phyloP scores from a whole-genome alignment of 2,888 invertebrate species.

The Clivina fossor region DNA sequence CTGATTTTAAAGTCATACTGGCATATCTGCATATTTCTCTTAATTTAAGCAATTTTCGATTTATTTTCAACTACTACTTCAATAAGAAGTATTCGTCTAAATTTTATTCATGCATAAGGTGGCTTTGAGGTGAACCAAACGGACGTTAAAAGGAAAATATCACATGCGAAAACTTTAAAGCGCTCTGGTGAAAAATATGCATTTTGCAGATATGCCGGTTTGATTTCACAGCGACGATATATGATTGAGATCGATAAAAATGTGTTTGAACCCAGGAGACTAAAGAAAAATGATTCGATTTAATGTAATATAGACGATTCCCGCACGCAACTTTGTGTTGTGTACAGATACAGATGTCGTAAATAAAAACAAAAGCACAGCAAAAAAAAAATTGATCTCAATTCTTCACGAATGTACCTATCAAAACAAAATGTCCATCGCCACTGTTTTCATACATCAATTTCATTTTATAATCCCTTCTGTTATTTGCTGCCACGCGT shows the following conservation, averaged over 20 bases:
- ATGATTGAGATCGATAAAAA: conserved; percentile 37
- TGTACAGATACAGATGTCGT: too few relatives aligned
- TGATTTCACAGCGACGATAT: conserved; percentile 38
- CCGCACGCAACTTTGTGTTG: too few relatives aligned
- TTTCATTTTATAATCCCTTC: conserved; percentile 11
- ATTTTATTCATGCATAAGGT: conserved; percentile 17
- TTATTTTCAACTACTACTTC: conserved; percentile 28
- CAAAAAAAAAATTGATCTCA: too few relatives aligned
- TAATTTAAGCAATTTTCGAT: conserved; percentile 28
- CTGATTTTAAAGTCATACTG: conserved; percentile 14
- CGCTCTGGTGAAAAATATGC: conserved; percentile 18
- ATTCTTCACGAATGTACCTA: too few relatives aligned
- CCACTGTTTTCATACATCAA: too few relatives aligned
- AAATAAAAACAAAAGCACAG: too few relatives aligned
- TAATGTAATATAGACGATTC: too few relatives aligned
- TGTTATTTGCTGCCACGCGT: too few relatives aligned
- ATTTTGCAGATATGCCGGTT: conserved; percentile 15
- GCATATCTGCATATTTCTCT: conserved; percentile 26
- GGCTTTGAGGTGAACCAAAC: conserved; percentile 16
- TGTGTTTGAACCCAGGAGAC: too few relatives aligned
- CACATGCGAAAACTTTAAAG: conserved; percentile 17
- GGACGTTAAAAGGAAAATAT: conserved; percentile 15
- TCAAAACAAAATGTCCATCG: too few relatives aligned
- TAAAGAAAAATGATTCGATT: too few relatives aligned
- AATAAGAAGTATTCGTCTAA: conserved; percentile 28